Percentiles rank a stretch among this genome's conserved stretches.
Evolutionary conservation across 2,888 invertebrate genomes (phyloP).

Genomic region (Blomia tropicalis): DNA sequence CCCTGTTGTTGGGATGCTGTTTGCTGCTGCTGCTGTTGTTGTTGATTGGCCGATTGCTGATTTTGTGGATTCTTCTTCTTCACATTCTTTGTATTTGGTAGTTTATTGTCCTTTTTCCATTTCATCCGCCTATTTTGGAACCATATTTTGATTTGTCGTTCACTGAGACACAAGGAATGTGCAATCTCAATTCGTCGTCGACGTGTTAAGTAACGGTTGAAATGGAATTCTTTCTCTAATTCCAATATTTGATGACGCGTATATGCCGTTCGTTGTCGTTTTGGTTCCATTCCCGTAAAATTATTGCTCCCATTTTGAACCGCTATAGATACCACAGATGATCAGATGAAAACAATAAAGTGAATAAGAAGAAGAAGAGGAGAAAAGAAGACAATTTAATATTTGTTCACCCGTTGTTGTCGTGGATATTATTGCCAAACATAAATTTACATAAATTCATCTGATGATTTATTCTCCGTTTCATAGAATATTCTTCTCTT

Average conservation of each 20-base stretch:
- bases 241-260: slow-evolving; percentile 94
- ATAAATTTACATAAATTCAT: too few relatives aligned
- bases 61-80: slow-evolving; percentile 54
- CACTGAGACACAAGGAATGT: slow-evolving; percentile 79
- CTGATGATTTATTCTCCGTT: too few relatives aligned
- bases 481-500: too few relatives aligned
- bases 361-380: too few relatives aligned
- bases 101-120: slow-evolving; percentile 72
- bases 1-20: neutral
- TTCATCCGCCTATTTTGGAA: slow-evolving; percentile 59
- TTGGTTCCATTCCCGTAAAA: slow-evolving; percentile 83
- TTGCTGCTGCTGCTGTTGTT: slow-evolving; percentile 21
- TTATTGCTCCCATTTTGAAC: slow-evolving; percentile 34
- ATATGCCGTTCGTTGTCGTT: slow-evolving; percentile 88
- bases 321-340: too few relatives aligned
- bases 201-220: slow-evolving; percentile 86
- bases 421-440: too few relatives aligned
- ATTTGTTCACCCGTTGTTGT: neutral
- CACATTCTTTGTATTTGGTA: slow-evolving; percentile 66
- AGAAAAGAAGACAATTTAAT: neutral
- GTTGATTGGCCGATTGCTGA: slow-evolving; percentile 42
- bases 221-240: slow-evolving; percentile 93
- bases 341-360: neutral
- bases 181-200: slow-evolving; percentile 92
- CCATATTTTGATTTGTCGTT: slow-evolving; percentile 77